Evolutionary conservation across 30 jellyfish, hydroid and myxozoan species (phyloP), one percentile per base, ranked within the genome.

Genomic region (Hydractinia symbiolongicarpus): DNA sequence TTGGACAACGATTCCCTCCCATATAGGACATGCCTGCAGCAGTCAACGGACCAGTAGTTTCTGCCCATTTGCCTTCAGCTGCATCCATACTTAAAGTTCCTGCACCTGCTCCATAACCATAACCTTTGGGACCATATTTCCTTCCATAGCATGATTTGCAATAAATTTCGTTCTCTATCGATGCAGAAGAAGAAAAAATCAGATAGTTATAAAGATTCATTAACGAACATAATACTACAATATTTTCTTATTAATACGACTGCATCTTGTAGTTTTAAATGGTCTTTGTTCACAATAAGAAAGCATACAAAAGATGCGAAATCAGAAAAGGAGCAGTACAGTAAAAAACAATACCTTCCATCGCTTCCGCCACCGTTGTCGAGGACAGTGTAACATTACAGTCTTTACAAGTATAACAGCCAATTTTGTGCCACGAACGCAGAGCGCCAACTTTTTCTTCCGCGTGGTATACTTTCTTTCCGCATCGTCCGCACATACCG

Each of bases 71-170:
- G 44, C 30, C 88, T 54, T 84, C 91, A 52, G 93, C 95, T 7
- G 93, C 95, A 57, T 84, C 95, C 97, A 89, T 90, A 74, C 91
- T 91, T 78, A 93, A 69, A 15, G 96, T 55, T 54, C 98, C 98
- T 55, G 98, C 98, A 6, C 98, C 98, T 11, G 95, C 96, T 8
- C 98, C 98, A 67, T 16, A 93, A n/a, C 98, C 98, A 60, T 87
- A 93, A 17, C 98, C 98, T 78, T 87, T 93, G 44, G 98, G 98
- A 15, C 98, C 98, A 55, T 73, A 84, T 52, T 68, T 14, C 77
- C 84, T 87, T 44, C 98, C 98, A 80, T 93, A 88, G 88, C 98
- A 93, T 4, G 94, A 44, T 17, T 89, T 92, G 81, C 98, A 93
- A 81, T 81, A 93, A 55, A 93, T 87, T 60, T 93, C 96, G 71